Evolutionary conservation across 2,113 vertebrate species (phyloP), one percentile per base, ranked within the genome.

Genomic region (Oncorhynchus nerka): DNA sequence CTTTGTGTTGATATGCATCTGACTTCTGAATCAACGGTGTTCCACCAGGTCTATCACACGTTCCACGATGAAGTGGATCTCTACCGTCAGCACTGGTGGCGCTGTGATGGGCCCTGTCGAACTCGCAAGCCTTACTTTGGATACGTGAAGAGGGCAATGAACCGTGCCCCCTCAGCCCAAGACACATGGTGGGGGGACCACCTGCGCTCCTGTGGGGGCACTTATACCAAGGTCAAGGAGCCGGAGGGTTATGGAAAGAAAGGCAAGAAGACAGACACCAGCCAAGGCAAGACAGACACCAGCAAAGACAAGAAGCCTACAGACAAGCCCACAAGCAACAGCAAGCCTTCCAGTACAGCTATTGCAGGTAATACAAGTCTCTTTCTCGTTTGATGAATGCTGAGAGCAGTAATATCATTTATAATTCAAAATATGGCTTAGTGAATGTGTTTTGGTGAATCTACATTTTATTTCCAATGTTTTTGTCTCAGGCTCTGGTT

Each of bases 1-100:
- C 51, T 55, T 55, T 28, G 61, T 51, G 6, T 28, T 57, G 24
- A 30, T 32, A 55, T 75, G n/a, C 45, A 57, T n/a, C 20, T 12
- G 13, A 59, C 0, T 59, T 45, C 22, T 9, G 2, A 67, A 55
- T 55, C 51, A 19, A 55, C 39, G 9, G 39, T 45, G 39, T 45
- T 45, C 55, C 59, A 2, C 1, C 89, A 99, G 98, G 76, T 99
- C 66, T 97, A 94, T 88, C 98, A 99, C 71, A 84, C 79, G 28
- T 99, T 99, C 85, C 89, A 97, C 0, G 92, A 97, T 1, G 98
- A 99, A 87, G 94, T 99, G 0, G 94, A 98, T 4, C 87, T 91
- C 28, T 99, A 99, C 83, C 95, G 96, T 22, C 95, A 95, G 80
- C 97, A 99, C 86, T 99, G 98, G 98, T 99, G 98, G 98, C 93